Percentiles rank a stretch among this genome's conserved stretches.
Conservation (phyloP, 2,797 vertebrate species). For the Crenuchus spilurus region DNA sequence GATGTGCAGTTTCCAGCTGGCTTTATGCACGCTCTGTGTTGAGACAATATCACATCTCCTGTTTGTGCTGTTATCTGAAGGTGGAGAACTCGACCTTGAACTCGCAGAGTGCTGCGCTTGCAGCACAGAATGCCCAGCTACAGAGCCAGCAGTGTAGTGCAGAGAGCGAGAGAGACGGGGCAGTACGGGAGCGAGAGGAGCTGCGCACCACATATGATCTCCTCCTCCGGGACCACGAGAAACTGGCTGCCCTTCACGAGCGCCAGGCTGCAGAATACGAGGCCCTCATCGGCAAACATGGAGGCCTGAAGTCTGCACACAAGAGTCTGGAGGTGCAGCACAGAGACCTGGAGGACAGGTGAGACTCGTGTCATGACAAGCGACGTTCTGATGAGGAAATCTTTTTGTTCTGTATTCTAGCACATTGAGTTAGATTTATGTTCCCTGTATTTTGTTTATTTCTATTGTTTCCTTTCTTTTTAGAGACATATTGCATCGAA, state of each 20-base stretch:
- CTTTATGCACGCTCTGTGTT: neutral
- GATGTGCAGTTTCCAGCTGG: neutral
- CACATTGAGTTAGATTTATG: too few relatives aligned
- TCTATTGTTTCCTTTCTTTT: too few relatives aligned
- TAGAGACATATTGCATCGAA: too few relatives aligned
- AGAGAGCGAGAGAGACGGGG: slow-evolving; percentile 88
- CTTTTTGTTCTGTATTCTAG: too few relatives aligned
- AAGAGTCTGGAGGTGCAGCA: slow-evolving; percentile 95
- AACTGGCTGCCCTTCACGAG: slow-evolving; percentile 92
- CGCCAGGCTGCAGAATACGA: slow-evolving; percentile 92
- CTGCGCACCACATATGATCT: slow-evolving; percentile 89
- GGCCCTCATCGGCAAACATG: slow-evolving; percentile 91
- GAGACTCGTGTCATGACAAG: too few relatives aligned
- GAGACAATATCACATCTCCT: neutral
- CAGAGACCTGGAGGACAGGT: slow-evolving; percentile 94
- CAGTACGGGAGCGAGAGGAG: slow-evolving; percentile 89
- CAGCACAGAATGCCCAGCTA: slow-evolving; percentile 95
- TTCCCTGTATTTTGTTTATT: too few relatives aligned
- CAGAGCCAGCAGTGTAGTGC: slow-evolving; percentile 89
- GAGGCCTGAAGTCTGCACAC: slow-evolving; percentile 90
- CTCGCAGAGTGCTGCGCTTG: slow-evolving; percentile 89
- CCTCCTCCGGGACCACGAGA: slow-evolving; percentile 93
- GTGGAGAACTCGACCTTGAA: slow-evolving; percentile 95
- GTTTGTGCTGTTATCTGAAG: slow-evolving; percentile 63
- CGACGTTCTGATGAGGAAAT: too few relatives aligned